Evolutionary conservation across 2,797 vertebrate species (phyloP).

Genomic region (Ara ararauna): DNA sequence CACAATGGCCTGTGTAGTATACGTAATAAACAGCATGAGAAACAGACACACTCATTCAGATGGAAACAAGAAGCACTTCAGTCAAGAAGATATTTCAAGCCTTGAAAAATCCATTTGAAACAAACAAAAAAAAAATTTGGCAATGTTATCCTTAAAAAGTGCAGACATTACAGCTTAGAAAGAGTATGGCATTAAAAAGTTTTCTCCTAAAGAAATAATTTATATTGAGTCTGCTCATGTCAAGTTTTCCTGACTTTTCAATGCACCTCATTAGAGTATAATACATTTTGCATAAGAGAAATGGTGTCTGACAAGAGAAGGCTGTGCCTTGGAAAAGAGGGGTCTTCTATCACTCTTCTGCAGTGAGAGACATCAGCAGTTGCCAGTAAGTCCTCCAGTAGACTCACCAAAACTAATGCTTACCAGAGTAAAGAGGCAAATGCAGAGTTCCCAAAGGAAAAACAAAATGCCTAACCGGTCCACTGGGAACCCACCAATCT

Average conservation of each 20-base stretch:
- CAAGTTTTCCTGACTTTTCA: conserved; percentile 1
- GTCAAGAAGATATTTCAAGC: conserved; percentile 2
- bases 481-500: not conserved
- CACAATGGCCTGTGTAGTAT: not conserved
- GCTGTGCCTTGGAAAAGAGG: conserved; percentile 8
- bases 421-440: not conserved
- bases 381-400: not conserved
- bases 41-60: not conserved
- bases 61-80: conserved; percentile 34
- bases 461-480: conserved; percentile 1
- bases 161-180: conserved; percentile 20
- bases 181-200: not conserved
- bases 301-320: not conserved
- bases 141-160: conserved; percentile 51
- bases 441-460: not conserved
- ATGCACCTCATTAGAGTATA: not conserved
- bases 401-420: not conserved
- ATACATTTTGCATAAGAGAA: not conserved
- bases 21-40: not conserved
- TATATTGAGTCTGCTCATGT: not conserved
- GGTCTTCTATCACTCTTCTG: not conserved
- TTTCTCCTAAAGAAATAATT: conserved; percentile 7
- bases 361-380: not conserved
- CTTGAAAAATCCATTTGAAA: not conserved
- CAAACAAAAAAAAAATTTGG: conserved; percentile 27